phyloP scores from a whole-genome alignment of 2,888 invertebrate species.

The Antheraea yamamai region DNA sequence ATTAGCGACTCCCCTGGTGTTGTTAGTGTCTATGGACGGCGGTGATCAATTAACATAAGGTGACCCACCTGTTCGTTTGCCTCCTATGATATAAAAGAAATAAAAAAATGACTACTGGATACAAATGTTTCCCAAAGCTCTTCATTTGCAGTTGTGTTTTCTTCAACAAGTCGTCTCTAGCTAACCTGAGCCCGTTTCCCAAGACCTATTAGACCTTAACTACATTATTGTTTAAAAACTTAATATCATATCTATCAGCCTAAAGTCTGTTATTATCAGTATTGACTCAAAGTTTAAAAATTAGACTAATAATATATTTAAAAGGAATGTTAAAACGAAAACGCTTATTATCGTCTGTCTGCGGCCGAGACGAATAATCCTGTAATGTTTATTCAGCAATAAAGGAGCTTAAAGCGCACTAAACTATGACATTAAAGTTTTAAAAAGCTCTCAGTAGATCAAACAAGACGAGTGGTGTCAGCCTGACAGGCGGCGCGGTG shows the following conservation, averaged over 20 bases:
- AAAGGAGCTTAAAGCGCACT: slow-evolving; percentile 75
- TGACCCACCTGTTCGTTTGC: too few species aligned
- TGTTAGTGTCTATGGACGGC: too few species aligned
- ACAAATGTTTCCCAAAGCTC: too few species aligned
- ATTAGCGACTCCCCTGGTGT: too few species aligned
- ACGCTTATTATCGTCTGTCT: slow-evolving; percentile 13
- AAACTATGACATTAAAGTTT: slow-evolving; percentile 80
- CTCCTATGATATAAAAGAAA: too few species aligned
- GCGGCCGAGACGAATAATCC: slow-evolving; percentile 58
- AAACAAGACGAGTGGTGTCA: slow-evolving; percentile 76
- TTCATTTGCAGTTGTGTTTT: too few species aligned
- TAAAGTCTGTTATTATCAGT: background rate
- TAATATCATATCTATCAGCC: background rate
- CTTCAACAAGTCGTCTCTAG: too few species aligned
- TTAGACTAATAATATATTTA: slow-evolving; percentile 7
- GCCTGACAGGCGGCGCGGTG: slow-evolving; percentile 70
- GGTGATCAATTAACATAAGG: too few species aligned
- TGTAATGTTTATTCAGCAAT: slow-evolving; percentile 76
- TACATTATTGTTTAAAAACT: background rate
- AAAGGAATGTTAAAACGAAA: slow-evolving; percentile 10
- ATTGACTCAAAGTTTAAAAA: background rate
- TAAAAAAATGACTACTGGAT: too few species aligned
- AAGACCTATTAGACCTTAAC: too few species aligned
- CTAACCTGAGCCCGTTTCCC: too few species aligned
- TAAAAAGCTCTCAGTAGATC: slow-evolving; percentile 82